Conservation (phyloP, 2,113 vertebrate species). For the Pelodiscus sinensis region DNA sequence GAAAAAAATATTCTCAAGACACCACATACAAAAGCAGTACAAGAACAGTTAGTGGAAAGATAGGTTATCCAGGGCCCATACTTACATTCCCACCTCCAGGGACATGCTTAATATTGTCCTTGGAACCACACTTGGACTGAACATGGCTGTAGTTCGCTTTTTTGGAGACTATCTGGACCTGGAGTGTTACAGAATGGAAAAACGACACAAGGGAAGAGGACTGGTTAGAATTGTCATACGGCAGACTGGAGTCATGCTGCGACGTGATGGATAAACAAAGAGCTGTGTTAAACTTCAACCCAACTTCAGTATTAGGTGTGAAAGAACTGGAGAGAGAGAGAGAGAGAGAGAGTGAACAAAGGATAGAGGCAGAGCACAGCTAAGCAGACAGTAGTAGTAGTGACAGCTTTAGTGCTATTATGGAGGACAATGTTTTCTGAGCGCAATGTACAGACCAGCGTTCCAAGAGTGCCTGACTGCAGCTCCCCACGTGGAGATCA, state of each 20-base stretch:
- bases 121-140: conserved; percentile 98
- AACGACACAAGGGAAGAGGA: conserved; percentile 80
- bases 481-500: neutral
- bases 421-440: neutral
- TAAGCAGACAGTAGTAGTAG: conserved; percentile 63
- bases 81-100: conserved; percentile 99
- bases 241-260: conserved; percentile 22
- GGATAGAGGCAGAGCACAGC: neutral
- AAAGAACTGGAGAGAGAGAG: conserved; percentile 14
- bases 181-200: conserved; percentile 84
- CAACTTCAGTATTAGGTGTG: neutral
- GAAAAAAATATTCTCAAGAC: rapidly evolving
- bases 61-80: conserved; percentile 76
- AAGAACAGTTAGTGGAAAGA: conserved; percentile 44
- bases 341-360: conserved; percentile 17
- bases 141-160: conserved; percentile 99
- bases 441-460: rapidly evolving
- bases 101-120: conserved; percentile 99
- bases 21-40: neutral
- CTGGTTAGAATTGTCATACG: conserved; percentile 71
- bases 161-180: conserved; percentile 99
- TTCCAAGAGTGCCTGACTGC: neutral
- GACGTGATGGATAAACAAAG: neutral
- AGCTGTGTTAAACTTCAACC: neutral
- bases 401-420: conserved; percentile 57